These are phyloP conservation scores for Macrophya annulata DNA, from an alignment of 2,888 invertebrate species.

Conservation along the genomic window DNA sequence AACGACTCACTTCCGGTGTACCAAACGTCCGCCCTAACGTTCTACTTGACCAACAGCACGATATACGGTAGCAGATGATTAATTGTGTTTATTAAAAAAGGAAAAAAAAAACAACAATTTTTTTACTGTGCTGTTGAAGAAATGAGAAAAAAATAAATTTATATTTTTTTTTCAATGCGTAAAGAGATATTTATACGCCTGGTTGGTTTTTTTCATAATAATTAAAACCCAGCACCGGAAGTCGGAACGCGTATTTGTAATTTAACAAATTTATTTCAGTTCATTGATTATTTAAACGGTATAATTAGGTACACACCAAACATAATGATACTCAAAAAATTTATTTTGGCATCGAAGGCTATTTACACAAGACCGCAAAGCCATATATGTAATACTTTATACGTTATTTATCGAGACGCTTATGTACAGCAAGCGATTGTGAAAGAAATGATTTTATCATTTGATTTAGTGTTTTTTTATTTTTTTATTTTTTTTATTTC, in stretches of 20 bases:
- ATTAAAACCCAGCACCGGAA: slow-evolving; percentile 4
- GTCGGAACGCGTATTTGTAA: not conserved
- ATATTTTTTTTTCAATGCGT: not conserved
- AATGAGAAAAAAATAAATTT: not conserved
- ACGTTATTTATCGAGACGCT: slow-evolving; percentile 1
- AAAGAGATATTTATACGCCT: not conserved
- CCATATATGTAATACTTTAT: not conserved
- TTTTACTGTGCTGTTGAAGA: not conserved
- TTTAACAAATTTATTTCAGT: not conserved
- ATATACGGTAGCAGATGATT: not conserved
- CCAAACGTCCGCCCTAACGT: slow-evolving; percentile 18
- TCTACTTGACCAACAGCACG: slow-evolving; percentile 8
- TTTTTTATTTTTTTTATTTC: slow-evolving; percentile 21
- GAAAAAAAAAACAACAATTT: not conserved
- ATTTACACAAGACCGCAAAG: slow-evolving; percentile 14
- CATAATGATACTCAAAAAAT: slow-evolving; percentile 23
- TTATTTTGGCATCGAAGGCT: slow-evolving; percentile 62
- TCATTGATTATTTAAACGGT: not conserved
- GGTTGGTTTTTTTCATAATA: not conserved
- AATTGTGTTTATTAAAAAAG: not conserved
- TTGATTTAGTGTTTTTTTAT: slow-evolving; percentile 51
- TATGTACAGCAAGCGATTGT: slow-evolving; percentile 65
- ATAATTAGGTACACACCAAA: not conserved
- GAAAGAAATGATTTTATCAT: slow-evolving; percentile 59
- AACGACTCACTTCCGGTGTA: slow-evolving; percentile 43